Conservation (phyloP, 1,140 invertebrate species). For the Pachypeltis micranthus region DNA sequence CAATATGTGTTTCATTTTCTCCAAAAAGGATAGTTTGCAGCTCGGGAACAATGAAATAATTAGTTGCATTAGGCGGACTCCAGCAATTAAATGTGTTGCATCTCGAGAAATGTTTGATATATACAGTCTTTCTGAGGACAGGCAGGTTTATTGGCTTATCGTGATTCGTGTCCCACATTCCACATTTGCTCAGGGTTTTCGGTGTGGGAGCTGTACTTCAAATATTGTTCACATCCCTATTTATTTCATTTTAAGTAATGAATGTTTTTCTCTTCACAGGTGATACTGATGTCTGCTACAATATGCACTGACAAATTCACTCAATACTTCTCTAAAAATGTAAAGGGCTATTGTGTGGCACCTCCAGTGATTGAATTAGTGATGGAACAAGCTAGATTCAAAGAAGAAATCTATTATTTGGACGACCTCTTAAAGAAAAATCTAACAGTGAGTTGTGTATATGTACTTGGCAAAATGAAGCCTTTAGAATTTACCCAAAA, state of each 20-base stretch:
- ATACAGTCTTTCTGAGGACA: not conserved
- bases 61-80: not conserved
- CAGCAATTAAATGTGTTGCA: not conserved
- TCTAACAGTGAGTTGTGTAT: too few relatives aligned
- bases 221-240: not conserved
- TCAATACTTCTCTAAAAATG: slow-evolving; percentile 53
- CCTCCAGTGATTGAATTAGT: slow-evolving; percentile 44
- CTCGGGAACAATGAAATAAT: too few relatives aligned
- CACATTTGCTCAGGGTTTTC: too few relatives aligned
- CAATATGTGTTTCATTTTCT: too few relatives aligned
- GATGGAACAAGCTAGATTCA: slow-evolving; percentile 40
- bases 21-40: too few relatives aligned
- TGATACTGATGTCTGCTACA: slow-evolving; percentile 82
- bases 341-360: slow-evolving; percentile 35
- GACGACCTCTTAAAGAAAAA: too few relatives aligned
- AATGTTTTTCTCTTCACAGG: slow-evolving; percentile 43
- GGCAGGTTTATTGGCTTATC: too few relatives aligned
- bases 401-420: slow-evolving; percentile 54
- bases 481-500: slow-evolving; percentile 42
- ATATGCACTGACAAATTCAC: slow-evolving; percentile 60
- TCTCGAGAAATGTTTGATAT: not conserved
- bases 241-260: not conserved
- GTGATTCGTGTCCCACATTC: too few relatives aligned
- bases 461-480: too few relatives aligned
- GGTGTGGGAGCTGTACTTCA: not conserved